These are phyloP conservation scores for Crotalus viridis DNA, from an alignment of 2,113 vertebrate species.

Conservation along the genomic window DNA sequence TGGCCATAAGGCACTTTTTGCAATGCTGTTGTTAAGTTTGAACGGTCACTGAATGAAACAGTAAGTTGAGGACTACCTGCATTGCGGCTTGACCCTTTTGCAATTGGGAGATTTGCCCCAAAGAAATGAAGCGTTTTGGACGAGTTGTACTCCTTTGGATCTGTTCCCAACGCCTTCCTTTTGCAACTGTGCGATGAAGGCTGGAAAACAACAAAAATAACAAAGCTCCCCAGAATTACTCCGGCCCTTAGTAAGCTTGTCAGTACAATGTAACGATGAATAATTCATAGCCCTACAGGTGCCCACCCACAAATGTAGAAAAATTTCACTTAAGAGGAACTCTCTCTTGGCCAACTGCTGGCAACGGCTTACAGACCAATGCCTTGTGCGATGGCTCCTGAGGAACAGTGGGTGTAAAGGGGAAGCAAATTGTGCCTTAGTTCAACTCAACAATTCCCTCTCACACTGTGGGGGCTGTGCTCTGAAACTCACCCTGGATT, in stretches of 20 bases:
- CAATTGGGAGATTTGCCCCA: conserved; percentile 6
- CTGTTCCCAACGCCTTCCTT: neutral
- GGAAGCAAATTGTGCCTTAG: conserved; percentile 12
- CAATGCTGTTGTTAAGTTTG: too few species aligned
- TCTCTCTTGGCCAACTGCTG: conserved; percentile 30
- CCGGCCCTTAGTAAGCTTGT: conserved; percentile 27
- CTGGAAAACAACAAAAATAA: neutral
- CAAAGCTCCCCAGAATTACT: neutral
- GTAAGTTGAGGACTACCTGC: too few species aligned
- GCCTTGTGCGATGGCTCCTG: conserved; percentile 31
- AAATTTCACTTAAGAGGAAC: conserved; percentile 40
- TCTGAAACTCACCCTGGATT: conserved; percentile 12
- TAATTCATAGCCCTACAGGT: neutral
- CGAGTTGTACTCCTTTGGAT: neutral
- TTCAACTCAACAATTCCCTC: conserved; percentile 28
- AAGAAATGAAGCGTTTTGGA: conserved; percentile 11
- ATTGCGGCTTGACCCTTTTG: neutral
- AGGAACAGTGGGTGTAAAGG: neutral
- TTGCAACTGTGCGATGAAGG: neutral
- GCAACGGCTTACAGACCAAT: conserved; percentile 20
- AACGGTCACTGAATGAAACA: too few species aligned
- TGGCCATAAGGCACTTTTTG: too few species aligned
- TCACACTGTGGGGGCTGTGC: neutral
- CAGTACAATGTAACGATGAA: conserved; percentile 17
- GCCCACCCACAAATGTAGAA: neutral